A percentile compares a stretch with the other conserved stretches of the same genome.
Evolutionary conservation across 2,113 vertebrate genomes (phyloP).

Genomic region (Amblyopsis rosae): DNA sequence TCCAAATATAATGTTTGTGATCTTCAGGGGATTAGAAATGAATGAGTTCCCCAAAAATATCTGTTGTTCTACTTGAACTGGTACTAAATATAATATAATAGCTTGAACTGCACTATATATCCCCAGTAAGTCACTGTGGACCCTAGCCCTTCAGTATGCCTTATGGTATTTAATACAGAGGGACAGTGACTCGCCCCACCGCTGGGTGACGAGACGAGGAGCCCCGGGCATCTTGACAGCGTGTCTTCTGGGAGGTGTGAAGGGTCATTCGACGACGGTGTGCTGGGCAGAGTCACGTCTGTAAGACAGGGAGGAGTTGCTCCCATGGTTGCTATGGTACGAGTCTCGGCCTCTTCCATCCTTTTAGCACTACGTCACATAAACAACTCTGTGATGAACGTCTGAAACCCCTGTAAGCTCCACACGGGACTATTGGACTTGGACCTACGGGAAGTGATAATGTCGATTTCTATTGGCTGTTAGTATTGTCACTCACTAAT

Average conservation of each 20-base stretch:
- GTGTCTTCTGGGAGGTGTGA: constrained; percentile 40
- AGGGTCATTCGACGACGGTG: constrained; percentile 44
- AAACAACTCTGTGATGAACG: no score
- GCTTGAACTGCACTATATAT: background rate
- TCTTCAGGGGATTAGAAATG: background rate
- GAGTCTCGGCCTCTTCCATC: no score
- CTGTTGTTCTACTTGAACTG: background rate
- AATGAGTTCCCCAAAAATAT: background rate
- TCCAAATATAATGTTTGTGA: background rate
- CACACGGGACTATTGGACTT: no score
- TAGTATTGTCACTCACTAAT: no score
- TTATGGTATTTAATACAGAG: constrained; percentile 24
- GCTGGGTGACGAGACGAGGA: constrained; percentile 45
- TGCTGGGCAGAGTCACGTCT: background rate
- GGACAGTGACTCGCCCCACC: constrained; percentile 15
- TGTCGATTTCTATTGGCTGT: no score
- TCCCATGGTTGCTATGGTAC: no score
- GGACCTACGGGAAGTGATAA: no score
- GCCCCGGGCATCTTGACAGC: constrained; percentile 50
- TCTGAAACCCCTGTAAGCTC: no score
- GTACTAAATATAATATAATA: no score
- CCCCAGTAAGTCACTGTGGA: background rate
- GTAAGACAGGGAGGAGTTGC: no score
- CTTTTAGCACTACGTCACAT: no score
- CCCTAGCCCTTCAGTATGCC: background rate